These are phyloP conservation scores for Drosophila teissieri DNA, from an alignment of 1,140 invertebrate genomes.

Conservation along the genomic window DNA sequence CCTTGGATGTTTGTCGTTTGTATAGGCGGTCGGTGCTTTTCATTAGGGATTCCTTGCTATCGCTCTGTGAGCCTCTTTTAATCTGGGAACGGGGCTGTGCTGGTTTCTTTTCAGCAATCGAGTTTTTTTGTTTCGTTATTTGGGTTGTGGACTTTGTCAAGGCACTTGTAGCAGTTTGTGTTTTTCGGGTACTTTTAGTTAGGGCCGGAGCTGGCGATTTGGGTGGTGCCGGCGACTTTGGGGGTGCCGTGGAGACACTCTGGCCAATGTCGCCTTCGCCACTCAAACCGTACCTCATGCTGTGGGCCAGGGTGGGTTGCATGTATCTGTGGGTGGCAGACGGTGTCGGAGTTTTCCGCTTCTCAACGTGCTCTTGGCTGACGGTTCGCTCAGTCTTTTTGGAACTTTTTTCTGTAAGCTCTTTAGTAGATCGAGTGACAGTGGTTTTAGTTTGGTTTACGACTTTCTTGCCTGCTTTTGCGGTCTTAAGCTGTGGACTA, in stretches of 20 bases:
- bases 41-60: conserved; percentile 65
- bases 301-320: conserved; percentile 77
- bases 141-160: conserved; percentile 66
- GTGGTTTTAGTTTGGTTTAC: conserved; percentile 34
- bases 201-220: conserved; percentile 61
- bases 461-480: conserved; percentile 35
- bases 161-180: conserved; percentile 63
- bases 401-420: conserved; percentile 22
- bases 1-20: conserved; percentile 71
- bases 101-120: conserved; percentile 30
- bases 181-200: conserved; percentile 46
- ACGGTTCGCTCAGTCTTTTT: conserved; percentile 31
- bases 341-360: conserved; percentile 55
- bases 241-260: conserved; percentile 36
- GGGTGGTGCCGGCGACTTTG: conserved; percentile 64
- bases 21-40: conserved; percentile 70
- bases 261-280: conserved; percentile 54
- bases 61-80: conserved; percentile 56
- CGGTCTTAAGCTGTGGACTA: conserved; percentile 55
- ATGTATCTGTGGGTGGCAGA: conserved; percentile 72
- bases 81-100: conserved; percentile 25
- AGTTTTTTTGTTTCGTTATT: conserved; percentile 54
- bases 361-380: conserved; percentile 30
- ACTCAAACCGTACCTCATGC: conserved; percentile 61
- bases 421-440: conserved; percentile 41